Conservation (phyloP, 2,888 invertebrate species). For the Archaeoteleia sp. region DNA sequence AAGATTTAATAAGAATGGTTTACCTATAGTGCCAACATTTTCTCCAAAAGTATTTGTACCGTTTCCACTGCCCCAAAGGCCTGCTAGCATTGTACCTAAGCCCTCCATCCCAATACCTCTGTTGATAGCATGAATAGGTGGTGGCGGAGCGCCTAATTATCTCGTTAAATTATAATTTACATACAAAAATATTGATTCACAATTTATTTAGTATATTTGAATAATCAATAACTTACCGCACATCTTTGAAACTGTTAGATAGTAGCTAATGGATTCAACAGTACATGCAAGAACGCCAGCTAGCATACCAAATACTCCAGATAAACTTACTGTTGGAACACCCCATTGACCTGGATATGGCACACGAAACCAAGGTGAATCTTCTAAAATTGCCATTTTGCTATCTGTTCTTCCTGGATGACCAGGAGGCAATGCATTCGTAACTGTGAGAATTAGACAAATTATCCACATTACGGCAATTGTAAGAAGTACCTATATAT, state of each 20-base stretch:
- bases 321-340: slow-evolving; percentile 81
- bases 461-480: slow-evolving; percentile 86
- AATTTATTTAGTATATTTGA: too few species aligned
- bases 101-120: slow-evolving; percentile 91
- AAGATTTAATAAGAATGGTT: slow-evolving; percentile 2
- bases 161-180: too few species aligned
- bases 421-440: slow-evolving; percentile 79
- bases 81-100: slow-evolving; percentile 88
- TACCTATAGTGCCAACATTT: slow-evolving; percentile 91
- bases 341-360: slow-evolving; percentile 92
- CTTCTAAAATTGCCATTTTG: slow-evolving; percentile 81
- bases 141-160: slow-evolving; percentile 85
- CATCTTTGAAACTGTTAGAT: slow-evolving; percentile 92
- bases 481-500: slow-evolving; percentile 81
- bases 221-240: slow-evolving; percentile 76
- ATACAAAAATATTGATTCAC: too few species aligned
- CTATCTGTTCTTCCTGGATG: slow-evolving; percentile 86
- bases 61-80: slow-evolving; percentile 90
- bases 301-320: slow-evolving; percentile 85
- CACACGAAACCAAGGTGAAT: slow-evolving; percentile 86
- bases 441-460: slow-evolving; percentile 82
- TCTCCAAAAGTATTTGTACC: slow-evolving; percentile 93
- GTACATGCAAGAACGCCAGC: slow-evolving; percentile 87
- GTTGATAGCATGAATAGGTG: slow-evolving; percentile 91
- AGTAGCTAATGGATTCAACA: slow-evolving; percentile 90